Evolutionary conservation across 2,888 invertebrate genomes (phyloP), one percentile per base, ranked within the genome.

Genomic region (Rhyacophila evoluta): DNA sequence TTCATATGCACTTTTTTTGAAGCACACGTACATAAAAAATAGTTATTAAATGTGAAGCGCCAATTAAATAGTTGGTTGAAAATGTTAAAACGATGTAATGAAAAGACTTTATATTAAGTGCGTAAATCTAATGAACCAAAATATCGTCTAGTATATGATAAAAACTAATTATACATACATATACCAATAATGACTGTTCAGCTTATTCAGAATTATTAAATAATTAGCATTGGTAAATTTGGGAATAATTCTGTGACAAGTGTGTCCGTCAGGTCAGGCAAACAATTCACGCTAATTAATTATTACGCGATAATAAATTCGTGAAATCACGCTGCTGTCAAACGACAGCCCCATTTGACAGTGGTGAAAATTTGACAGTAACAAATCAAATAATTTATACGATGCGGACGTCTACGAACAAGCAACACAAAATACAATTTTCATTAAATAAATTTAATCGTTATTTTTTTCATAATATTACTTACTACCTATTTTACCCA

Each of bases 341-440:
- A 38, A 29, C 29, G 70, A 33, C 73, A 28, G 38, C 11, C 37
- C 39, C 33, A 27, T 55, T 55, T 55, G 55, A 55, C 55, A 25
- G 55, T 55, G 55, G 55, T 55, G 55, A 67, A 39, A 67, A 74
- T 74, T 74, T 67, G 74, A 74, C 74, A 33, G 28, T 36, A 55
- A 67, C 74, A 28, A 55, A 55, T 74, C 74, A 74, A 74, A 74
- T 74, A 69, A 69, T 69, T 69, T 28, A 69, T 69, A n/a, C 55
- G 25, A 19, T 8, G 55, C 10, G 5, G 55, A 55, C 55, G 19
- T 19, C 19, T 15, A n/a, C 55, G 55, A 19, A n/a, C 25, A 55
- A 19, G 10, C 10, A 55, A 19, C 55, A 55, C 55, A 55, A 19
- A 55, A 55, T 2, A 19, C 19, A 25, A 5, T 19, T 55, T 25